Conservation (phyloP, 2,888 invertebrate genomes). For the Xestia ashworthii region DNA sequence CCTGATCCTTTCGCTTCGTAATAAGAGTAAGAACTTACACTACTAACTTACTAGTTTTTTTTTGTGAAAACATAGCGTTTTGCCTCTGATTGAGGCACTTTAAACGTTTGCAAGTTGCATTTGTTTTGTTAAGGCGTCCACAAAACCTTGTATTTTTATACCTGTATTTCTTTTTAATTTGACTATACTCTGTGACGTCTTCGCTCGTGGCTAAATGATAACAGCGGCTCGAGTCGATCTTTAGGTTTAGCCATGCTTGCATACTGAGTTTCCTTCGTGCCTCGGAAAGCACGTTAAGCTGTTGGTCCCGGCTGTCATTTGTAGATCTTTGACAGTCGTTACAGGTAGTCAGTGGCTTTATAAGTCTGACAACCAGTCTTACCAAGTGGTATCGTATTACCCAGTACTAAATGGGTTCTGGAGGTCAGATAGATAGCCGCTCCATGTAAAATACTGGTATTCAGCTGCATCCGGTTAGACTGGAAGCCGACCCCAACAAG, state of each 20-base stretch:
- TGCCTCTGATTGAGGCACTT: too few species aligned
- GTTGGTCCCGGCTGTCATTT: not conserved
- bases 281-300: too few species aligned
- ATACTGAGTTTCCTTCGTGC: too few species aligned
- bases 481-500: too few species aligned
- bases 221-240: too few species aligned
- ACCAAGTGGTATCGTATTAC: not conserved
- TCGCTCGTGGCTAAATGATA: too few species aligned
- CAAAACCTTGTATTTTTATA: too few species aligned
- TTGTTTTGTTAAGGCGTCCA: not conserved
- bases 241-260: too few species aligned
- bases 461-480: not conserved
- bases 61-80: too few species aligned
- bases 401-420: not conserved
- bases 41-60: not conserved
- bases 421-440: not conserved
- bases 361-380: not conserved
- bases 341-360: not conserved
- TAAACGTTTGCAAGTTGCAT: not conserved
- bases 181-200: too few species aligned
- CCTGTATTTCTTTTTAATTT: too few species aligned
- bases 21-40: not conserved
- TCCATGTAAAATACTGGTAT: not conserved
- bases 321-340: not conserved
- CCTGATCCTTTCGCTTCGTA: not conserved